phyloP scores from a whole-genome alignment of 2,888 invertebrate genomes.

The Drosophila ustulata region DNA sequence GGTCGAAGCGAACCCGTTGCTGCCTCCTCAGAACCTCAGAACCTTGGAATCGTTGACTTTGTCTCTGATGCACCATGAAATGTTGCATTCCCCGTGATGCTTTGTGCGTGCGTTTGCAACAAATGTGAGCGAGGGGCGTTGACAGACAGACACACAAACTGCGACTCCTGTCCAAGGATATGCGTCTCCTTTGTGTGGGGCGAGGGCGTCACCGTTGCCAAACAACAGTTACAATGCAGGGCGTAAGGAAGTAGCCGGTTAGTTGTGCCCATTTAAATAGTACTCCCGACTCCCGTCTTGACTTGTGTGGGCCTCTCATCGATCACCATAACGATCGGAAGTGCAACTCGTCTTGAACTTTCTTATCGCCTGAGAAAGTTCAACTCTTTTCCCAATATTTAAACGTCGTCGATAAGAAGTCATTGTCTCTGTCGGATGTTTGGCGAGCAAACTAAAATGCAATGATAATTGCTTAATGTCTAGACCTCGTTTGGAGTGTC shows the following conservation, averaged over 20 bases:
- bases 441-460: conserved; percentile 15
- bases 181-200: not conserved
- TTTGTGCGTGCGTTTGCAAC: conserved; percentile 45
- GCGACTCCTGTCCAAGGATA: conserved; percentile 35
- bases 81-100: conserved; percentile 53
- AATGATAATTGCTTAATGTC: not conserved
- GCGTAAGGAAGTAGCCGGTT: conserved; percentile 83
- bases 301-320: conserved; percentile 31
- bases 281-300: conserved; percentile 34
- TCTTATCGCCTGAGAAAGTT: conserved; percentile 3
- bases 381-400: conserved; percentile 13
- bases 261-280: conserved; percentile 78
- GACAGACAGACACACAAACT: conserved; percentile 50
- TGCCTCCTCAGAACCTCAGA: not conserved
- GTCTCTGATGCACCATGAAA: conserved; percentile 67
- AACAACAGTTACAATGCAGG: conserved; percentile 62
- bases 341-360: conserved; percentile 9
- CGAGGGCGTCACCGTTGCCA: conserved; percentile 47
- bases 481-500: not conserved
- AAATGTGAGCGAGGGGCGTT: conserved; percentile 56
- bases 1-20: conserved; percentile 25
- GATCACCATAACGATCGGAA: conserved; percentile 15
- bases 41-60: conserved; percentile 28
- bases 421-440: not conserved
- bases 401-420: not conserved